phyloP scores from a whole-genome alignment of 1,140 invertebrate species.

The Trichonephila clavata region DNA sequence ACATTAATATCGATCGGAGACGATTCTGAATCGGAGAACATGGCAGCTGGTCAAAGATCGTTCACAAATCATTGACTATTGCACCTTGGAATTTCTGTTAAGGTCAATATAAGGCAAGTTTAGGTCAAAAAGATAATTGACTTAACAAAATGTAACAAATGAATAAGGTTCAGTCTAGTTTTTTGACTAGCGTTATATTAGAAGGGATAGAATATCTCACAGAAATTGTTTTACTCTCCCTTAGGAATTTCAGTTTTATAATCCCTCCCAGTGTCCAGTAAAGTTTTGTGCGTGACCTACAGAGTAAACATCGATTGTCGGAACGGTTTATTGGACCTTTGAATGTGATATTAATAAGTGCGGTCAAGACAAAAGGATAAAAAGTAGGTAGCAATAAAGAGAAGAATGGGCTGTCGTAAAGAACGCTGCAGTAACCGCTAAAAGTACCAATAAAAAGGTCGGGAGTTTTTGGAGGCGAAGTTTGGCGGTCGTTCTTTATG shows the following conservation, averaged over 20 bases:
- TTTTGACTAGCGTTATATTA: background rate
- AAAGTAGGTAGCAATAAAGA: constrained; percentile 68
- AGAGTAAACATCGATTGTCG: constrained; percentile 44
- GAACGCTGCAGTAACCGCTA: constrained; percentile 62
- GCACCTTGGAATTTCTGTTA: background rate
- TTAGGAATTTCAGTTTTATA: constrained; percentile 19
- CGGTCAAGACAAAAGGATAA: constrained; percentile 48
- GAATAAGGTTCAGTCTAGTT: background rate
- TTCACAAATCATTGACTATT: background rate
- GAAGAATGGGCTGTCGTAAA: constrained; percentile 69
- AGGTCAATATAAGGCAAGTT: background rate
- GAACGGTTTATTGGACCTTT: constrained; percentile 52
- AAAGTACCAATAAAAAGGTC: constrained; percentile 70
- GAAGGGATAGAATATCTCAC: background rate
- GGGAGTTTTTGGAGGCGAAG: constrained; percentile 47
- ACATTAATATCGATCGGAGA: background rate
- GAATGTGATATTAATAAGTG: constrained; percentile 71
- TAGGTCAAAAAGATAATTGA: background rate
- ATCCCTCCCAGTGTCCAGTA: constrained; percentile 13
- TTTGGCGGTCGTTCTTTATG: constrained; percentile 66
- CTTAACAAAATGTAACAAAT: background rate
- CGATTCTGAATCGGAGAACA: background rate
- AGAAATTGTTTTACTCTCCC: constrained; percentile 15
- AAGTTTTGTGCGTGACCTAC: constrained; percentile 33
- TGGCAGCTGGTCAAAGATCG: background rate